Percentiles rank a stretch among this genome's conserved stretches.
Conservation (phyloP, 2,888 invertebrate species). For the Xanthia icteritia region DNA sequence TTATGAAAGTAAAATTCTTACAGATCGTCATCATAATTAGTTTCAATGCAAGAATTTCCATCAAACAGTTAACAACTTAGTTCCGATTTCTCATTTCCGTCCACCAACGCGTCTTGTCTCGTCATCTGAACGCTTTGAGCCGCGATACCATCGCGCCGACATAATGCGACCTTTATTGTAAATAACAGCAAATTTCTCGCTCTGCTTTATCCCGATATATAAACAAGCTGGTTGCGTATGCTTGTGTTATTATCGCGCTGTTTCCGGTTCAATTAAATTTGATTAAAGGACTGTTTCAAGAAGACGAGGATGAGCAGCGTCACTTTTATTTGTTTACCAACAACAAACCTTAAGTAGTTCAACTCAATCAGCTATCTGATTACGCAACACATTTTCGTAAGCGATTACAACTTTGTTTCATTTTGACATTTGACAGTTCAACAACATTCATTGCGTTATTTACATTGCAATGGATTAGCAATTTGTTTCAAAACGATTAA, state of each 20-base stretch:
- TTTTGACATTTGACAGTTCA: no score
- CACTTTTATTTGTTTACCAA: neutral
- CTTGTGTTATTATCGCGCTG: neutral
- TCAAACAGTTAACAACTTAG: conserved; percentile 17
- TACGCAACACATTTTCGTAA: no score
- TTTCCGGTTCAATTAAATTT: neutral
- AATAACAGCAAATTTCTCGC: conserved; percentile 32
- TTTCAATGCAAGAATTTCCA: conserved; percentile 14
- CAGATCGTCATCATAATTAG: neutral
- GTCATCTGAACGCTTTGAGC: conserved; percentile 35
- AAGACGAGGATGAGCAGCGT: neutral
- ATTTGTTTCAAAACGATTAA: no score
- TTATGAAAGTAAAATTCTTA: no score
- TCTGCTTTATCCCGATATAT: conserved; percentile 3
- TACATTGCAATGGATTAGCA: no score
- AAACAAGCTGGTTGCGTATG: neutral
- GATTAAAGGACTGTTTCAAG: neutral
- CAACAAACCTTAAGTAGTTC: neutral
- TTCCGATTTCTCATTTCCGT: conserved; percentile 39
- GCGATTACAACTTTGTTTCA: no score
- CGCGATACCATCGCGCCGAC: conserved; percentile 37
- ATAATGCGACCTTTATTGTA: conserved; percentile 34
- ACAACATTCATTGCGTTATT: no score
- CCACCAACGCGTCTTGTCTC: conserved; percentile 12
- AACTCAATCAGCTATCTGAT: neutral